Evolutionary conservation across 2,113 vertebrate species (phyloP).

Genomic region (Lophotis ruficrista): DNA sequence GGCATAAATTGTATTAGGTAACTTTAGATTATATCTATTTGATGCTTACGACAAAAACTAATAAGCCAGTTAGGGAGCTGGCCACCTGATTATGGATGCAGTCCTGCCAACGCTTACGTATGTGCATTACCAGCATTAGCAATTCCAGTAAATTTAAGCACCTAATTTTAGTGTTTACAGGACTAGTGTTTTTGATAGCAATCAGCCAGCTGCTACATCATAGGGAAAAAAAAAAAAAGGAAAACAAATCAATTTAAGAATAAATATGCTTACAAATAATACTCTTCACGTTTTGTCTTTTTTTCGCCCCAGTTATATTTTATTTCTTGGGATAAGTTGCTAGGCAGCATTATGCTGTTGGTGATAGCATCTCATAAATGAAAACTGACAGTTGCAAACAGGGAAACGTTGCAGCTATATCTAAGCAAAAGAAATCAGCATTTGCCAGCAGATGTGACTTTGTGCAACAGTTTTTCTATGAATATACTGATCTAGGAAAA

Average conservation of each 20-base stretch:
- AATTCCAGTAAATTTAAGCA: slow-evolving; percentile 14
- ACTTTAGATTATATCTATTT: slow-evolving; percentile 24
- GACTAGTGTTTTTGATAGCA: neutral
- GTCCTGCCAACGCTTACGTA: neutral
- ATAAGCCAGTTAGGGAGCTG: slow-evolving; percentile 18
- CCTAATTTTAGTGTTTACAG: slow-evolving; percentile 14
- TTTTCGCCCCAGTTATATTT: neutral
- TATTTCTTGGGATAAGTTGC: slow-evolving; percentile 32
- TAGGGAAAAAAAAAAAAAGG: neutral
- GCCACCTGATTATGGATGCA: slow-evolving; percentile 4
- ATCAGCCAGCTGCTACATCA: neutral
- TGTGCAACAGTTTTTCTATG: neutral
- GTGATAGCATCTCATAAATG: neutral
- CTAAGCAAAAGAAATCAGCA: slow-evolving; percentile 14
- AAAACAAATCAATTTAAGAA: neutral
- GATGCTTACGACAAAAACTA: neutral
- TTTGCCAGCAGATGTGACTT: neutral
- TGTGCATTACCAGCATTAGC: slow-evolving; percentile 1
- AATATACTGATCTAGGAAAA: neutral
- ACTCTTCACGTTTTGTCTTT: neutral
- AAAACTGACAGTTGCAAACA: slow-evolving; percentile 17
- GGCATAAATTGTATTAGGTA: neutral
- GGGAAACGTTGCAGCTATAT: neutral
- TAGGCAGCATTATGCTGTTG: slow-evolving; percentile 26
- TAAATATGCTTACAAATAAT: slow-evolving; percentile 15